Base-by-base conservation (phyloP, 2,113 vertebrate species). In the Pachypanchax playfairii region DNA sequence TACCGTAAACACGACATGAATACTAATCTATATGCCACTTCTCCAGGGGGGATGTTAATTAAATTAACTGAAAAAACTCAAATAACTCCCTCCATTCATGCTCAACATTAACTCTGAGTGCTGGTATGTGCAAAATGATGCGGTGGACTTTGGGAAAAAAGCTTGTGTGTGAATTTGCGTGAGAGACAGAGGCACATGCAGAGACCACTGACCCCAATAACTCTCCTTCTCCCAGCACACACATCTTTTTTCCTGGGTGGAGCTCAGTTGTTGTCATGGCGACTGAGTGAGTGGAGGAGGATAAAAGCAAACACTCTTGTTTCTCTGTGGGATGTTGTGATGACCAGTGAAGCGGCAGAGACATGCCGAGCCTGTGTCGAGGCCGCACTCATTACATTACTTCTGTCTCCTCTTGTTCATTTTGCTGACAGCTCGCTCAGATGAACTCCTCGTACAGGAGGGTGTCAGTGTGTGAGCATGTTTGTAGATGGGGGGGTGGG, bases 171-270 rank as follows among this genome's bases (percentile, higher is more conserved):
- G 72, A 56, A 35, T 54, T 38, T 39, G 44, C 12, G 57, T 39
- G 77, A 49, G 62, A 54, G 52, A 28, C 49, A 52, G 21, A 54
- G 36, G 50, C 31, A 54, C 73, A 73, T 28, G 41, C 70, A 70
- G 43, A 56, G 79, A 87, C 66, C 71, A 70, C 71, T 88, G 87
- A 87, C 87, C 87, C 83, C 85, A 81, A 87, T 88, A 87, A 88
- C 85, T 83, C 80, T 80, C 76, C 84, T 83, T 84, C 74, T 84
- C 77, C 72, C 73, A 76, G 70, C 70, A 29, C 49, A 71, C 77
- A 71, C 73, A 70, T 82, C 83, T 69, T 71, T 41, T 41, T 41
- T 41, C 63, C 80, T 85, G 87, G 85, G 85, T 83, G 85, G 87
- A 86, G 87, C 82, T 80, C 73, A 0, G 39, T 52, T 66, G 84